Percentiles rank a stretch among this genome's conserved stretches.
Evolutionary conservation across 2,113 vertebrate species (phyloP).

Genomic region (Dicrurus megarhynchus): DNA sequence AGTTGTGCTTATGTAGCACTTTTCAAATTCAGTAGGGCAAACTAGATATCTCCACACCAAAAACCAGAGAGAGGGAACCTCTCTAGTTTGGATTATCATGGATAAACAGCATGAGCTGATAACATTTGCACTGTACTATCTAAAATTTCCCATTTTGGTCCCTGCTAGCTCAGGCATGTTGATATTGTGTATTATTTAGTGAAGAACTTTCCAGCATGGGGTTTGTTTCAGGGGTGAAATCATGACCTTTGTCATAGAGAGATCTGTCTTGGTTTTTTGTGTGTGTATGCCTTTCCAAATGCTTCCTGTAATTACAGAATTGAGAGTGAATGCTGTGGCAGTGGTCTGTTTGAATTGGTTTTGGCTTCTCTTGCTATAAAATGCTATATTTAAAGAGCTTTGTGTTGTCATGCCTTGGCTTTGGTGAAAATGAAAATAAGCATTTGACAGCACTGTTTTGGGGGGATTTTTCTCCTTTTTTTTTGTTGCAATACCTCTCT

Average conservation of each 20-base stretch:
- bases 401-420: not conserved
- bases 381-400: not conserved
- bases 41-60: not conserved
- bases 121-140: not conserved
- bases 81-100: not conserved
- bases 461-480: rapidly evolving
- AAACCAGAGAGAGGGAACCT: not conserved
- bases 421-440: not conserved
- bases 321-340: not conserved
- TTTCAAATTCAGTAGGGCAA: not conserved
- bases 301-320: not conserved
- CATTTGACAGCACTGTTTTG: not conserved
- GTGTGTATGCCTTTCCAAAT: not conserved
- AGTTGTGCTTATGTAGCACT: not conserved
- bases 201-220: not conserved
- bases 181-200: not conserved
- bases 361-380: not conserved
- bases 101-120: not conserved
- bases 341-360: not conserved
- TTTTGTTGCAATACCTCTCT: not conserved
- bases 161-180: not conserved
- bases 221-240: not conserved
- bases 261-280: not conserved
- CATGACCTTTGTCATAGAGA: not conserved
- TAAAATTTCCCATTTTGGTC: not conserved